These are phyloP conservation scores for Takifugu bimaculatus DNA, from an alignment of 2,113 vertebrate species.

Conservation along the genomic window DNA sequence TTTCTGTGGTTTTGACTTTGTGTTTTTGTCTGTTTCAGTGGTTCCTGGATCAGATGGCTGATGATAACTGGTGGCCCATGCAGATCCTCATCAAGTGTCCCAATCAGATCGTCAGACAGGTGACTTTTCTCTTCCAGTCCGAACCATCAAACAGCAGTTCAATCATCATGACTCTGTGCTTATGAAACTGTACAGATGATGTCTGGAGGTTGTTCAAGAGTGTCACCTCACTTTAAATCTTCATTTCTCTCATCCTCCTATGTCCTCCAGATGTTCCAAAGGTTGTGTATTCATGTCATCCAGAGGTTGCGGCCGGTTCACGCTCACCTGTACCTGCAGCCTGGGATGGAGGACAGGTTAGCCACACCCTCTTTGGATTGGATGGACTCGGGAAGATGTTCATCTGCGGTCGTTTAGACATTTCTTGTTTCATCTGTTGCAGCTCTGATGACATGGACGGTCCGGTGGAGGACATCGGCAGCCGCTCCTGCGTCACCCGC, in stretches of 20 bases:
- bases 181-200: too few species aligned
- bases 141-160: too few species aligned
- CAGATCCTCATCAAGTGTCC: slow-evolving; percentile 99
- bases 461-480: slow-evolving; percentile 96
- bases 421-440: background rate
- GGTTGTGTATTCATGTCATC: slow-evolving; percentile 97
- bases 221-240: background rate
- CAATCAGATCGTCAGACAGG: slow-evolving; percentile 97
- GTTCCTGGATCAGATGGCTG: slow-evolving; percentile 99
- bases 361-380: background rate
- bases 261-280: slow-evolving; percentile 91
- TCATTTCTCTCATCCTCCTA: background rate
- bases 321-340: slow-evolving; percentile 97
- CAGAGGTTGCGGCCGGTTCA: slow-evolving; percentile 93
- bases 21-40: slow-evolving; percentile 74
- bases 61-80: slow-evolving; percentile 99
- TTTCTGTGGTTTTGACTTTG: background rate
- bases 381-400: too few species aligned
- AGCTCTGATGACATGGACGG: slow-evolving; percentile 98
- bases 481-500: slow-evolving; percentile 95
- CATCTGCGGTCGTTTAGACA: too few species aligned
- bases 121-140: background rate
- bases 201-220: too few species aligned
- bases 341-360: slow-evolving; percentile 97
- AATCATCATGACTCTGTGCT: too few species aligned